Percentiles rank a stretch among this genome's conserved stretches.
Evolutionary conservation across 2,797 vertebrate species (phyloP).

Genomic region (Okamejei kenojei): DNA sequence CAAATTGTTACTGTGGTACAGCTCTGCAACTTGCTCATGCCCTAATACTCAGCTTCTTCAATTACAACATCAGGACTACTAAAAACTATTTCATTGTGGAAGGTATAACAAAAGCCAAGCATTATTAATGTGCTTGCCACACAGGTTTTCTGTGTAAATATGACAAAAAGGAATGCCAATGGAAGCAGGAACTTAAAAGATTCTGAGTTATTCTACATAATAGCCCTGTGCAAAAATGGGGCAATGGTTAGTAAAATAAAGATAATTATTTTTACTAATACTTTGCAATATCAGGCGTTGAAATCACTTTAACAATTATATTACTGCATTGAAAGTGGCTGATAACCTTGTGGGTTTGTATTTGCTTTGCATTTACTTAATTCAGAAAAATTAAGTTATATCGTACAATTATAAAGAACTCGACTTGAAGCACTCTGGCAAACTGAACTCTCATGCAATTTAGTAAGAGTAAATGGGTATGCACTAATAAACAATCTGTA

Average conservation of each 20-base stretch:
- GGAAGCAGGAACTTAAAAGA: neutral
- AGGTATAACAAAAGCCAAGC: neutral
- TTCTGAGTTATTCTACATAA: neutral
- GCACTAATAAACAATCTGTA: too few relatives aligned
- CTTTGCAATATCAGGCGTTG: neutral
- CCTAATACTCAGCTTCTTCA: slow-evolving; percentile 6
- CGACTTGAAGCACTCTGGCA: too few relatives aligned
- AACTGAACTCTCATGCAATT: too few relatives aligned
- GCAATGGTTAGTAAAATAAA: too few relatives aligned
- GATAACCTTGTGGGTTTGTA: neutral
- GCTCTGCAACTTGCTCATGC: neutral
- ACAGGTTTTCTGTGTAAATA: neutral
- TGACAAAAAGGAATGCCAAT: too few relatives aligned
- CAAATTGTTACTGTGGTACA: neutral
- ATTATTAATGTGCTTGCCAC: neutral
- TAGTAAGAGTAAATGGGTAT: too few relatives aligned
- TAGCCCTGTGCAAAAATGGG: too few relatives aligned
- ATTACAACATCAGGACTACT: neutral
- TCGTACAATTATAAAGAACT: too few relatives aligned
- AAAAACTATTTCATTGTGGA: neutral
- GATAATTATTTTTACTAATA: neutral
- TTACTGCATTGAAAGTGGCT: neutral
- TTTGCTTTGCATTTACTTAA: neutral
- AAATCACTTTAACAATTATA: neutral
- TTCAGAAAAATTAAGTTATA: neutral